Base-by-base conservation (phyloP, 2,888 invertebrate species). In the Stenoptilia bipunctidactyla region DNA sequence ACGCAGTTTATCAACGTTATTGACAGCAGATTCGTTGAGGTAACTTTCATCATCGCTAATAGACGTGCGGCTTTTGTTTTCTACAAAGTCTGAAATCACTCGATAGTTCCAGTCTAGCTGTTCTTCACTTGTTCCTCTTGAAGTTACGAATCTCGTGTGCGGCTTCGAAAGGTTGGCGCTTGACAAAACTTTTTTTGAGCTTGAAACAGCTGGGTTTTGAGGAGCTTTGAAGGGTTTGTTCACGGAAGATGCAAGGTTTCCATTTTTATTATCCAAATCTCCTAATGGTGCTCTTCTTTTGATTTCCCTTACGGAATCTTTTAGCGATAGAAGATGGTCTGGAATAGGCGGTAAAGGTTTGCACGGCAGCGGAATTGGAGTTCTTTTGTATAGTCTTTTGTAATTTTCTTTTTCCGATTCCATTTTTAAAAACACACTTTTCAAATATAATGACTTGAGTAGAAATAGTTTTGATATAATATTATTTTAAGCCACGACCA, bases 281-380 rank as follows among this genome's bases (percentile, higher is more conserved):
- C 51, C 59, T 35, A 79, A 51, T 10, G 77, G 70, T 39, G 45
- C 43, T 45, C 74, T 58, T 27, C 25, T 46, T 30, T 30, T 8
- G 25, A 25, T 9, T 9, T 6, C 4, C 12, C 2, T 9, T n/a
- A 30, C 12, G 3, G 25, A 5, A 25, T 25, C 9, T 30, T 30
- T 30, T 12, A n/a, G 10, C 3, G 4, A 47, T 1, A 68, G 37
- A 27, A 73, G 52, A 49, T 59, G 54, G 27, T 52, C 60, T 1
- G 74, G 67, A 39, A 76, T 40, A 0, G 61, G 56, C 13, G 76
- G 72, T 37, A 76, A 48, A 1, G 68, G 68, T 12, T 67, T 45
- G 13, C 58, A 34, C 0, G 73, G 76, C 15, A 77, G 33, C 1
- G 76, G 76, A 45, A 76, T 77, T 58, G 52, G 69, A 1, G 73